Base-by-base conservation (phyloP, 2,888 invertebrate species). In the Sinotaia quadrata region DNA sequence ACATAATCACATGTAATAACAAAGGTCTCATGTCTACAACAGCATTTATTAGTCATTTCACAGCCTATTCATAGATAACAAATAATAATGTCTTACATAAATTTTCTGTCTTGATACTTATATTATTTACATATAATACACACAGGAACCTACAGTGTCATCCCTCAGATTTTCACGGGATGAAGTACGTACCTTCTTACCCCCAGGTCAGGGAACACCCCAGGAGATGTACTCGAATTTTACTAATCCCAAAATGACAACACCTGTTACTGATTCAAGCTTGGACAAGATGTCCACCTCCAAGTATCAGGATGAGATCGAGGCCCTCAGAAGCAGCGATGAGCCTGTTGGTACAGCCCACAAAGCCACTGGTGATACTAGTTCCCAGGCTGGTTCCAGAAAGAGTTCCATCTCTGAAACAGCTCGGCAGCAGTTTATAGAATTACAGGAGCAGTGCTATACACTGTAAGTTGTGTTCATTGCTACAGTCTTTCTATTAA, bases 111-210 rank as follows among this genome's bases (percentile, higher is more conserved):
- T 49, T 29, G 15, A 47, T 10, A 4, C 31, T 52, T 37, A 21
- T n/a, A 15, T 36, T 24, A 12, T 2, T 18, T 34, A 18, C 29
- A n/a, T 70, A 4, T 47, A 10, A 27, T 12, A 5, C 62, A 44
- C 2, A 31, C 71, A 83, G 83, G 83, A 82, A 29, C 80, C 81
- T 15, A 71, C 75, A 0, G 82, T 84, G 7, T 84, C 83, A 8
- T 81, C 82, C 4, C 69, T 85, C 68, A 72, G 75, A 7, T 71
- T 78, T 58, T 84, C 85, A 4, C 71, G 83, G 24, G 83, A 85
- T 59, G 76, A 69, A 69, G 69, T 4, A 75, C 78, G 2, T 41
- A 36, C 27, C 37, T 59, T 24, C 21, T 37, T 24, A 24, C 57
- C 27, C 31, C 67, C 60, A 37, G 69, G 49, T 15, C 65, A 31